Evolutionary conservation across 2,113 vertebrate genomes (phyloP).

Genomic region (Lophius piscatorius): DNA sequence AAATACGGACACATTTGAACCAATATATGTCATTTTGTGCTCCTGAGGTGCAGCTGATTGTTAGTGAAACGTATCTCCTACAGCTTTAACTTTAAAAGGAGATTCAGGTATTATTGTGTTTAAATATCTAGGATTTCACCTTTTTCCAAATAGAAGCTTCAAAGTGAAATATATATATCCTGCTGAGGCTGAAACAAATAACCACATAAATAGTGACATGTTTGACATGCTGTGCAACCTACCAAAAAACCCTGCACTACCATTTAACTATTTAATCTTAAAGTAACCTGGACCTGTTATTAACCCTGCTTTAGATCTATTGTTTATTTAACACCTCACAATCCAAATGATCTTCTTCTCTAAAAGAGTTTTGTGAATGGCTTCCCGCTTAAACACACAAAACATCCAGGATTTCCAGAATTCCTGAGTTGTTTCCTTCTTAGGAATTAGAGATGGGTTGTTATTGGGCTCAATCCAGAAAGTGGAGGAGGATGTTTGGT

Average conservation of each 20-base stretch:
- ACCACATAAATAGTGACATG: background rate
- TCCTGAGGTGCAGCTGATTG: background rate
- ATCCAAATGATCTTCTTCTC: background rate
- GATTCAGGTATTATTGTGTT: background rate
- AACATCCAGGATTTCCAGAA: conserved; percentile 11
- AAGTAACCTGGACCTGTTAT: background rate
- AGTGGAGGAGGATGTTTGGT: conserved; percentile 44
- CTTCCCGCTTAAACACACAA: conserved; percentile 15
- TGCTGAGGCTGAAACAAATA: background rate
- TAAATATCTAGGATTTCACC: too few relatives aligned
- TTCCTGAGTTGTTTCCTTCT: conserved; percentile 28
- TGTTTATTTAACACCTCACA: background rate
- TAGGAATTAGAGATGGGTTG: conserved; percentile 38
- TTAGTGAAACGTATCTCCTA: background rate
- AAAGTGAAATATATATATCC: conserved; percentile 3
- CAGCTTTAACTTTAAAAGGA: conserved; percentile 12
- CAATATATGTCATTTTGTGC: background rate
- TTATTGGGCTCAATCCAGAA: conserved; percentile 34
- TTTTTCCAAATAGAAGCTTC: background rate
- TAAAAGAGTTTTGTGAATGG: conserved; percentile 4
- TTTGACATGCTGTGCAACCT: background rate
- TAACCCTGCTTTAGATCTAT: background rate
- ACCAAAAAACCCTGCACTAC: conserved; percentile 15
- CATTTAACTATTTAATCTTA: too few relatives aligned
- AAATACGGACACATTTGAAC: background rate